Evolutionary conservation across 2,113 vertebrate genomes (phyloP), one percentile per base, ranked within the genome.

Genomic region (Oncorhynchus gorbuscha): DNA sequence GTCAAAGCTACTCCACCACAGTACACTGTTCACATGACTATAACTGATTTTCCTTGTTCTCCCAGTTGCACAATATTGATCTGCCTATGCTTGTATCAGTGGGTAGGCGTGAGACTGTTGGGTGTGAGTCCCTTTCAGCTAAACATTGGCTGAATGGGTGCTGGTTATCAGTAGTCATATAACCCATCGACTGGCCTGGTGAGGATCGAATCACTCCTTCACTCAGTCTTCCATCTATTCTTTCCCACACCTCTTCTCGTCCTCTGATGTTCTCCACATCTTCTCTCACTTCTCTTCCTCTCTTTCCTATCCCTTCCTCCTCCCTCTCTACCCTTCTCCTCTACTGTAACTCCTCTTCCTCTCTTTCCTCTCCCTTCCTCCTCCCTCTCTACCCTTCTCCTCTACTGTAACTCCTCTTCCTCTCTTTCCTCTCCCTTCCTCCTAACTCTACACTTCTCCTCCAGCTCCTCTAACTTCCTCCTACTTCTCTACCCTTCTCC

Each of bases 41-140:
- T 62, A 78, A 48, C 51, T 75, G 66, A 70, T 86, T 87, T 82
- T 72, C 81, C 86, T 81, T 55, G 85, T 66, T 84, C 65, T 71
- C 62, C 5, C 70, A 74, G 84, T 62, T 80, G 74, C 85, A 84
- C 73, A 77, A 72, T 80, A 82, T 85, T 82, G 88, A 87, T 84
- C 77, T 39, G 39, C 55, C 67, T 76, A 73, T 76, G 72, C 64
- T 67, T 71, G 75, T 75, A 76, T 81, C 73, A 81, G 14, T 51
- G 86, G 67, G 82, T 58, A 80, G 81, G 82, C 78, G 83, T 80
- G 62, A 84, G 77, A 81, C 78, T 66, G 51, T 79, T 48, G 49
- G 71, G 79, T 80, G 77, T 68, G 55, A 83, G 71, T 75, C 51
- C 35, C 68, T 79, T 79, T 68, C 74, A 81, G 26, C 80, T 89